Evolutionary conservation across 2,888 invertebrate genomes (phyloP).

Genomic region (Thera obeliscata): DNA sequence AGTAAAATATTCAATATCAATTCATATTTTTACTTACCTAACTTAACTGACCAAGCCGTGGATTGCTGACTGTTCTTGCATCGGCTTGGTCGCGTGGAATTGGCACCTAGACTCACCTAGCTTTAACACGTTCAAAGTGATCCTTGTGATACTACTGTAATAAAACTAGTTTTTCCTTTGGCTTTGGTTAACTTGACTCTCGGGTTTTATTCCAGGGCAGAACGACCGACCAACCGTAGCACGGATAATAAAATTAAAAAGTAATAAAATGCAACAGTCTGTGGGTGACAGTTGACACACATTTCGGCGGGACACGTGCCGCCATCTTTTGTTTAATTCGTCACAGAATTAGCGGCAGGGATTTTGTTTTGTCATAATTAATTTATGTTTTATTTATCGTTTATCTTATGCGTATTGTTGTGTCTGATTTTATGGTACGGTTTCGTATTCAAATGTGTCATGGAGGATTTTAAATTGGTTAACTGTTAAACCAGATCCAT

Average conservation of each 20-base stretch:
- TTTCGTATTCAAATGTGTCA: slow-evolving; percentile 62
- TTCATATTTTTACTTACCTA: no score
- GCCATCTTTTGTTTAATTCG: slow-evolving; percentile 71
- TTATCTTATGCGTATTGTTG: slow-evolving; percentile 51
- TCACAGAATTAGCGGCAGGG: slow-evolving; percentile 60
- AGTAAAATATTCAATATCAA: no score
- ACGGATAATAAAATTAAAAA: slow-evolving; percentile 41
- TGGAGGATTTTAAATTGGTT: slow-evolving; percentile 28
- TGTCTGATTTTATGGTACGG: slow-evolving; percentile 44
- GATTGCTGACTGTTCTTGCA: no score
- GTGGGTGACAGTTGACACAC: slow-evolving; percentile 65
- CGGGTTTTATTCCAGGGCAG: neutral
- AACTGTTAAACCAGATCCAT: slow-evolving; percentile 12
- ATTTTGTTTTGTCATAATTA: slow-evolving; percentile 64
- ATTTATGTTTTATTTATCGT: slow-evolving; percentile 54
- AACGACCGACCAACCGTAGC: neutral
- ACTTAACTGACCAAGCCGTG: no score
- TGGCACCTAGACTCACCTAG: no score
- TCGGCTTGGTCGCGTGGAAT: no score
- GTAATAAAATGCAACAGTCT: slow-evolving; percentile 52
- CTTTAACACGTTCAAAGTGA: no score
- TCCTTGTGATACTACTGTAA: no score
- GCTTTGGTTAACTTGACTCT: neutral
- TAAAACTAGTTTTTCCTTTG: no score
- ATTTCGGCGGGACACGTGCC: slow-evolving; percentile 73